phyloP scores from a whole-genome alignment of 1,140 invertebrate genomes.

The Drosophila arawakana region DNA sequence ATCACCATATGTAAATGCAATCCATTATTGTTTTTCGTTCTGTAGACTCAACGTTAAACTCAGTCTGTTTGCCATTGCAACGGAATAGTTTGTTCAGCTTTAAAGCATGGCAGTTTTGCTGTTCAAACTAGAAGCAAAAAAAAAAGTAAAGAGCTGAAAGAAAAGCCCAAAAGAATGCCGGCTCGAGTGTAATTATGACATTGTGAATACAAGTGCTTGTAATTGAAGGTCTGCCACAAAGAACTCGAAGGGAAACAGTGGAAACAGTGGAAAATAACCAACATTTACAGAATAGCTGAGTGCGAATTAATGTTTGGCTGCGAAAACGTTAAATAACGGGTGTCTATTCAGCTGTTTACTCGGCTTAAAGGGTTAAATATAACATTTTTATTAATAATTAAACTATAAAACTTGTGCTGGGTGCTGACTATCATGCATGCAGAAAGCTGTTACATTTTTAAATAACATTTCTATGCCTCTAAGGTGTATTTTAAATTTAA shows the following conservation, averaged over 20 bases:
- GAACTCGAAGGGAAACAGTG: not conserved
- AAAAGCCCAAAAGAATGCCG: not conserved
- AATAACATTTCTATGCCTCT: not conserved
- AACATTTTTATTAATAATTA: no score
- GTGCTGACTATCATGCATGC: no score
- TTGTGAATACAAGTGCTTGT: slow-evolving; percentile 20
- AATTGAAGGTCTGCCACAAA: slow-evolving; percentile 34
- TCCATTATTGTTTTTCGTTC: slow-evolving; percentile 54
- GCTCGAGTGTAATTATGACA: slow-evolving; percentile 41
- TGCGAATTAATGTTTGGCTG: slow-evolving; percentile 8
- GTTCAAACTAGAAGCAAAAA: not conserved
- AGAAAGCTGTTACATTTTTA: not conserved
- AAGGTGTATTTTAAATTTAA: no score
- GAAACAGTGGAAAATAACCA: not conserved
- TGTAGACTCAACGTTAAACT: slow-evolving; percentile 27
- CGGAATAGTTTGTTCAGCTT: slow-evolving; percentile 44
- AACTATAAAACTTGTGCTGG: no score
- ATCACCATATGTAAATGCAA: slow-evolving; percentile 51
- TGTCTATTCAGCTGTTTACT: slow-evolving; percentile 19
- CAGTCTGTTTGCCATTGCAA: slow-evolving; percentile 23
- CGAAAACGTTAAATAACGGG: slow-evolving; percentile 9
- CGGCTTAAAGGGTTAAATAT: no score
- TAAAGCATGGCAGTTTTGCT: slow-evolving; percentile 1
- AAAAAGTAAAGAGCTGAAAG: not conserved
- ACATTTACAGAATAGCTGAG: slow-evolving; percentile 6